Conservation (phyloP, 2,888 invertebrate species). For the Schizaphis graminum region DNA sequence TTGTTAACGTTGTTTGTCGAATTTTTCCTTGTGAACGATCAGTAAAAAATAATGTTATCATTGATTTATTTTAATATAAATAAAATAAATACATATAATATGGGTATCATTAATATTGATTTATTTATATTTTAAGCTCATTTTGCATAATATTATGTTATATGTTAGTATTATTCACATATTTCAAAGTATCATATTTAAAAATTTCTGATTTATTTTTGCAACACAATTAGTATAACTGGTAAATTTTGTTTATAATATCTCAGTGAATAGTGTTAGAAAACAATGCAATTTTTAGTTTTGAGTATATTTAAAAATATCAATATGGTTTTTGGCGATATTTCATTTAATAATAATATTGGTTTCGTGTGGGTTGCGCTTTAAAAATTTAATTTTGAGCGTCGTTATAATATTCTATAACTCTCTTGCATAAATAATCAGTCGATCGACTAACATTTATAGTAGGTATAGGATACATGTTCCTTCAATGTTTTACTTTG, state of each 20-base stretch:
- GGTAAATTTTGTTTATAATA: not conserved
- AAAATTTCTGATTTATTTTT: not conserved
- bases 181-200: not conserved
- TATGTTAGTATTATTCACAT: not conserved
- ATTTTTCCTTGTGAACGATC: not conserved
- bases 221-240: not conserved
- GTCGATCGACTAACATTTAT: not conserved
- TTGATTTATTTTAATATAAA: constrained; percentile 11
- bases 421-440: not conserved
- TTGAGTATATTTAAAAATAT: not conserved
- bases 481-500: not conserved
- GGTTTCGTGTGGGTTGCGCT: not conserved
- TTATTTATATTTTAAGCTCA: not conserved
- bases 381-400: not conserved
- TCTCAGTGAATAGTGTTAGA: not conserved
- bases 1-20: not conserved
- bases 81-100: not conserved
- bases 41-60: not conserved
- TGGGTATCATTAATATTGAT: not conserved
- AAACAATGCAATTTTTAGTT: not conserved
- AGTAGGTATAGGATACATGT: not conserved
- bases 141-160: not conserved
- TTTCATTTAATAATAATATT: not conserved
- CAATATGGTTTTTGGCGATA: not conserved
- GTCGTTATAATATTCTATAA: not conserved